Conservation (phyloP, 2,113 vertebrate species). For the Neomonachus schauinslandi region DNA sequence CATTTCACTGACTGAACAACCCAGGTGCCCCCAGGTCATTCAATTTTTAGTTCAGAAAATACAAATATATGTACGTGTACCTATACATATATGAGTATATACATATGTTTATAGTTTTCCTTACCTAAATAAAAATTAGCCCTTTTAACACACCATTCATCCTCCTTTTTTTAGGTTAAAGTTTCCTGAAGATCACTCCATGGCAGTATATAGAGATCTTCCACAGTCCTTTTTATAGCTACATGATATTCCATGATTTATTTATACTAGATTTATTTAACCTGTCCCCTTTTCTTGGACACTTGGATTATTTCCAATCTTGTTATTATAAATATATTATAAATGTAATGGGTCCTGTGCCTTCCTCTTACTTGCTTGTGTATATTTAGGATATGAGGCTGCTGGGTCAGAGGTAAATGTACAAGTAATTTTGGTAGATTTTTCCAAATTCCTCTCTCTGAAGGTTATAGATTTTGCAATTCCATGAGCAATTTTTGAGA, state of each 20-base stretch:
- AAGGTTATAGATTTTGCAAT: background rate
- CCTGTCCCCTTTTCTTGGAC: background rate
- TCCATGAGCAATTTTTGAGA: background rate
- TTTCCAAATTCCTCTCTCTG: background rate
- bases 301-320: background rate
- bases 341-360: background rate
- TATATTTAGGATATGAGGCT: background rate
- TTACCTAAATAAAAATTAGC: background rate
- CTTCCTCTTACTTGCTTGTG: background rate
- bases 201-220: background rate
- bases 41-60: slow-evolving; percentile 13
- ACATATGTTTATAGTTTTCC: background rate
- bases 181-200: background rate
- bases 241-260: background rate
- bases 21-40: background rate
- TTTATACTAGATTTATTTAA: background rate
- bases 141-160: background rate
- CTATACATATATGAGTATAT: background rate
- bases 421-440: background rate
- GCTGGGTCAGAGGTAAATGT: background rate
- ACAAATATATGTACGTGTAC: background rate
- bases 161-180: background rate
- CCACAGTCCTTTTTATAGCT: background rate
- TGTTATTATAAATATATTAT: background rate
- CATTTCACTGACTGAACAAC: no score